Base-by-base conservation (phyloP, 2,888 invertebrate species). In the Julus scandinavius region DNA sequence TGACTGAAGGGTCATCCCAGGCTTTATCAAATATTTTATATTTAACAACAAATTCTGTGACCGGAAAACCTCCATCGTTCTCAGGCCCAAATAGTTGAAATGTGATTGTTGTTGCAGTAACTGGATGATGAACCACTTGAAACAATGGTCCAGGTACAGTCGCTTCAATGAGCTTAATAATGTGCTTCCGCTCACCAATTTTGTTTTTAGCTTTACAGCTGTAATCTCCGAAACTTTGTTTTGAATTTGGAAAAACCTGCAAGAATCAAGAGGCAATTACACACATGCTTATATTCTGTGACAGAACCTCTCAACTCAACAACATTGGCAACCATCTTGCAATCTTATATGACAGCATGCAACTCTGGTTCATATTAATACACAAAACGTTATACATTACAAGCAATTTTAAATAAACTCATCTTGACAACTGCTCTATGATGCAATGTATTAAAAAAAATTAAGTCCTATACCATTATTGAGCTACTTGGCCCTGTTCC, bases 201-300 rank as follows among this genome's bases (percentile, higher is more conserved):
- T 93, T 93, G 91, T 98, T 98, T 2, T 94, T 95, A 0, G 97
- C 97, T 86, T 96, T 93, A 91, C 97, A 98, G 91, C 95, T 96
- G 92, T 97, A 98, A 40, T 93, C 93, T 0, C 95, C 95, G 91
- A 95, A 97, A 89, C 95, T 94, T 63, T 93, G 93, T 15, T 92
- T 92, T 89, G 96, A 95, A 0, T 94, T 91, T 0, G 97, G 96
- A 7, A 93, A 94, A 0, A 97, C 94, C 91, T 92, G 89, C 15
- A 89, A 89, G 17, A 88, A 88, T 7, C 88, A 86, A 86, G 3
- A 63, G 20, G n/a, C n/a, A n/a, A n/a, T n/a, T n/a, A n/a, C n/a
- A n/a, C n/a, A n/a, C n/a, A n/a, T n/a, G n/a, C n/a, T n/a, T n/a
- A n/a, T n/a, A n/a, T n/a, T n/a, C n/a, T n/a, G n/a, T n/a, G n/a